Conservation (phyloP, 2,113 vertebrate genomes). For the Orthonyx spaldingii region DNA sequence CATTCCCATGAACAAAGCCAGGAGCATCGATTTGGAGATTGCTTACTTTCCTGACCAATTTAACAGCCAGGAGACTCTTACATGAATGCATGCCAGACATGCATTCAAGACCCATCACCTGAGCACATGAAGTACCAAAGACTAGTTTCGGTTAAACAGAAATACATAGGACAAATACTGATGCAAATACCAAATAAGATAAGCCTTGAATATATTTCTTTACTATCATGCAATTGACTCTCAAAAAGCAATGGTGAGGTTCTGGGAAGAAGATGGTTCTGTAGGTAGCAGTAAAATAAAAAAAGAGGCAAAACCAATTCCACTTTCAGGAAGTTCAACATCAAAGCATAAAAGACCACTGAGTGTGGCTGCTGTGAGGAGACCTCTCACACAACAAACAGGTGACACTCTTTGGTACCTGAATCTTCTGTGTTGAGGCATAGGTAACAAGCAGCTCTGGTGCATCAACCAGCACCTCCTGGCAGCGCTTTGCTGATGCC, state of each 20-base stretch:
- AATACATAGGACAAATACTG: not conserved
- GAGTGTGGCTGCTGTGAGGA: not conserved
- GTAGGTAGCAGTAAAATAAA: not conserved
- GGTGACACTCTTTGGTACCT: not conserved
- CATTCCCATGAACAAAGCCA: not conserved
- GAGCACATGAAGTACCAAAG: not conserved
- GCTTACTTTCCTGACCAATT: not conserved
- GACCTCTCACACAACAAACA: not conserved
- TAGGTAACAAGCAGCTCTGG: not conserved
- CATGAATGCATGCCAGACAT: not conserved
- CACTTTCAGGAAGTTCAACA: not conserved
- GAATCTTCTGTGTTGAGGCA: not conserved
- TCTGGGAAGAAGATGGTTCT: not conserved
- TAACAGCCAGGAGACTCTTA: not conserved
- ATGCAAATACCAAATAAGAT: not conserved
- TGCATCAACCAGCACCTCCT: not conserved
- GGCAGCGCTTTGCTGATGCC: fast-evolving
- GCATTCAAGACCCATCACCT: not conserved
- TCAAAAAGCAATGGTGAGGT: not conserved
- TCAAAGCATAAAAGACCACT: not conserved
- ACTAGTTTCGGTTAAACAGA: not conserved
- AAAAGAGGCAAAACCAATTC: not conserved
- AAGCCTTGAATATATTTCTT: not conserved
- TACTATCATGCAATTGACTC: not conserved
- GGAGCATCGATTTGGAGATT: not conserved